phyloP scores from a whole-genome alignment of 2,797 vertebrate genomes.

The Sebastes kiyomatsui region DNA sequence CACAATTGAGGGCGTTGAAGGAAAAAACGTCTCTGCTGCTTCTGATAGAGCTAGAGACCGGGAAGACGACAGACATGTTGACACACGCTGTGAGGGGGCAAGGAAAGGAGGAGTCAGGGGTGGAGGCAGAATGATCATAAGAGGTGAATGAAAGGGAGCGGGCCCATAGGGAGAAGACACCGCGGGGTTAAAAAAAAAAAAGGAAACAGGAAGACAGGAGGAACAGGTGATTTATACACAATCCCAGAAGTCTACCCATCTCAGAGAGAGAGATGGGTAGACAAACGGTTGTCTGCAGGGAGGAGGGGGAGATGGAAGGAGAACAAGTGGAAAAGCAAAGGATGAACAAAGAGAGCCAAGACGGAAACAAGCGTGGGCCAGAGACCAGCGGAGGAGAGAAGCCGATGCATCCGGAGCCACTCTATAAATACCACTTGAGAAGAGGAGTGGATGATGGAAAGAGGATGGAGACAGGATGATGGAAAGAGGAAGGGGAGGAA shows the following conservation, averaged over 20 bases:
- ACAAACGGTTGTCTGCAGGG: slow-evolving; percentile 36
- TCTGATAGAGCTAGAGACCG: slow-evolving; percentile 14
- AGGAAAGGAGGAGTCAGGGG: slow-evolving; percentile 7
- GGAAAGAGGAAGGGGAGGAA: slow-evolving; percentile 32
- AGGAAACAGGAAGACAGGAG: slow-evolving; percentile 8
- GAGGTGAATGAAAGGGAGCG: slow-evolving; percentile 34
- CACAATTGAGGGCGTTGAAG: slow-evolving; percentile 7
- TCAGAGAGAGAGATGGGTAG: slow-evolving; percentile 32
- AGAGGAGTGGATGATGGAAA: slow-evolving; percentile 61
- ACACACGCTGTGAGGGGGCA: slow-evolving; percentile 27
- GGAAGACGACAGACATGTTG: slow-evolving; percentile 36
- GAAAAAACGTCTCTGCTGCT: background rate
- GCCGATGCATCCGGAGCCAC: slow-evolving; percentile 63
- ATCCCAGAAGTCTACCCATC: slow-evolving; percentile 23
- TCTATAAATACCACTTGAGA: slow-evolving; percentile 76
- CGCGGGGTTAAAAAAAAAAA: slow-evolving; percentile 15
- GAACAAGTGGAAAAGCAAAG: slow-evolving; percentile 49
- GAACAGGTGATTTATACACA: slow-evolving; percentile 2
- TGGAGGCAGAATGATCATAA: slow-evolving; percentile 16
- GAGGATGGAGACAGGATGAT: slow-evolving; percentile 61
- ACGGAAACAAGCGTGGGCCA: slow-evolving; percentile 70
- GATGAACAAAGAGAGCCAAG: slow-evolving; percentile 60
- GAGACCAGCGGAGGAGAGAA: slow-evolving; percentile 58
- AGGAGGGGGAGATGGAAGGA: slow-evolving; percentile 19
- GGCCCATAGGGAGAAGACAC: slow-evolving; percentile 6